phyloP scores from a whole-genome alignment of 1,140 invertebrate species.

The Drosophila carrolli region DNA sequence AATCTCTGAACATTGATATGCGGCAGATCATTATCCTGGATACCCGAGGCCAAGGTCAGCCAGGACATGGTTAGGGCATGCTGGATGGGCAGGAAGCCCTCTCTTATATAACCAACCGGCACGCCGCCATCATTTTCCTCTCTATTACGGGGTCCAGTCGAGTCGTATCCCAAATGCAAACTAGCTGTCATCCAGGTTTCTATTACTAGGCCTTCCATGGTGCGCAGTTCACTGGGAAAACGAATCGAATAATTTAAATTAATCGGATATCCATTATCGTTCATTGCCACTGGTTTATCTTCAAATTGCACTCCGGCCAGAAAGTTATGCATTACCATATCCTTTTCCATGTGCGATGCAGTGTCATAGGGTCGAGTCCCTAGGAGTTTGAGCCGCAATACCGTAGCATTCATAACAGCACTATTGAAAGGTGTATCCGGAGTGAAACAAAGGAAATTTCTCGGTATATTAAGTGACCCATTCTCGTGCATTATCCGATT shows the following conservation, averaged over 20 bases:
- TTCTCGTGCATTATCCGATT: constrained; percentile 36
- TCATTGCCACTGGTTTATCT: background rate
- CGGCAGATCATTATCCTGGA: constrained; percentile 13
- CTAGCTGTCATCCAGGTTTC: constrained; percentile 56
- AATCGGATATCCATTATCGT: background rate
- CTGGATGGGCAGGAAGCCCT: constrained; percentile 88
- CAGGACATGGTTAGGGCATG: constrained; percentile 85
- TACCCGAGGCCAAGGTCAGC: constrained; percentile 28
- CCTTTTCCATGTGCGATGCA: constrained; percentile 17
- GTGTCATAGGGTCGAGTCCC: constrained; percentile 25
- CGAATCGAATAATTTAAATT: constrained; percentile 29
- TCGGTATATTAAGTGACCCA: constrained; percentile 34
- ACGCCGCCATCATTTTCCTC: constrained; percentile 56
- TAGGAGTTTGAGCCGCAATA: constrained; percentile 1
- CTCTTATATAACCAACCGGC: constrained; percentile 85
- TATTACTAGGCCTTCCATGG: constrained; percentile 14
- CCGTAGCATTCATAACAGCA: background rate
- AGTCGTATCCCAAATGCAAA: constrained; percentile 36
- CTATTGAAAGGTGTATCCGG: constrained; percentile 8
- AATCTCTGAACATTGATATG: constrained; percentile 85
- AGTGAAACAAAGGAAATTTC: constrained; percentile 29
- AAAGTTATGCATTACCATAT: constrained; percentile 35
- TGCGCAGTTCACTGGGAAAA: constrained; percentile 56
- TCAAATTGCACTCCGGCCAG: constrained; percentile 42
- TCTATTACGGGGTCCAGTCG: constrained; percentile 59